Base-by-base conservation (phyloP, 2,797 vertebrate species). In the Halcyon leucocephala region DNA sequence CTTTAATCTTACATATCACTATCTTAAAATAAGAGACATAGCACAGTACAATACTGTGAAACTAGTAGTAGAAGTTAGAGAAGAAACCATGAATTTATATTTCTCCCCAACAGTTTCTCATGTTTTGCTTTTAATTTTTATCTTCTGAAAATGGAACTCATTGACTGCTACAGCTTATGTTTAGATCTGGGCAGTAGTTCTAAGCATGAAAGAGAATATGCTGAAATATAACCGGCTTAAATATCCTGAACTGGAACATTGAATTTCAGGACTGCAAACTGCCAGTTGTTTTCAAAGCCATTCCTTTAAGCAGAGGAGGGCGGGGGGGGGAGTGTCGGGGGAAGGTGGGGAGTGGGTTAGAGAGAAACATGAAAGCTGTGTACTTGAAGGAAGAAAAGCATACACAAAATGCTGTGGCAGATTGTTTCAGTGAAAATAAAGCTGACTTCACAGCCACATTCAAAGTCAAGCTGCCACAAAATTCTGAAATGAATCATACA, bases 401-500 rank as follows among this genome's bases (percentile, higher is more conserved):
- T 46, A 67, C 54, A 70, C 7, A 25, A 73, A 96, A 83, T 22
- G 11, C 31, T 77, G 20, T 71, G 60, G 29, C 66, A 93, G 72
- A 84, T 72, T 86, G 73, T 57, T 86, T 12, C 66, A 66, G 66
- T 70, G 77, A 92, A 94, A 93, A 96, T 74, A 90, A 92, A 87
- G 82, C 49, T 72, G 81, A 86, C 76, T 96, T 94, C 72, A 79
- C 69, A 74, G 26, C 24, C 78, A 65, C 52, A 58, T 89, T 79
- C 58, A 86, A 87, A 95, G 73, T 83, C 72, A 93, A 88, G 16
- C 39, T 94, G 44, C 29, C 90, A 78, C 44, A 79, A 88, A 82
- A 93, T 86, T 89, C 42, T 81, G 80, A 95, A 89, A 78, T 52
- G 46, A 79, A 91, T 84, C 37, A 61, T 51, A 28, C 13, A 65